Conservation (phyloP, 2,888 invertebrate genomes). For the Lasioglossum malachurum region DNA sequence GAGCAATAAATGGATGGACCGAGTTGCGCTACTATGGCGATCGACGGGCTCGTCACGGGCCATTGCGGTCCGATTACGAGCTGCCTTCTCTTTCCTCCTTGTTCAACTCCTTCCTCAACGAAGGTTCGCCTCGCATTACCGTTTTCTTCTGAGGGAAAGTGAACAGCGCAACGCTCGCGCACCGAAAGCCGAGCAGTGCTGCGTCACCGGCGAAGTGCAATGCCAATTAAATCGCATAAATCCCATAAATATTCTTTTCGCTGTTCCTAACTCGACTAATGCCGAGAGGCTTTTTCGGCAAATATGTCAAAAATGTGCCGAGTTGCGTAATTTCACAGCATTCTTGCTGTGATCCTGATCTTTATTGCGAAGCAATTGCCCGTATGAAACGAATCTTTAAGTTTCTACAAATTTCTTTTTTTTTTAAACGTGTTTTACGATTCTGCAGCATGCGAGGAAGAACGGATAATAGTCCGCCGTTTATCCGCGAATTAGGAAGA, state of each 20-base stretch:
- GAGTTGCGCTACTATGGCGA: constrained; percentile 48
- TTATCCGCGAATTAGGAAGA: neutral
- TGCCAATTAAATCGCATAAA: constrained; percentile 58
- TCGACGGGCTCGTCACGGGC: constrained; percentile 67
- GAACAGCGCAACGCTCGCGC: constrained; percentile 53
- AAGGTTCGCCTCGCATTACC: constrained; percentile 50
- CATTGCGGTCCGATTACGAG: constrained; percentile 68
- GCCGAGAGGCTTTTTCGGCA: neutral
- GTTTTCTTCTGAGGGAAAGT: constrained; percentile 70
- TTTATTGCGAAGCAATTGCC: neutral
- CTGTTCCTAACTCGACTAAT: neutral
- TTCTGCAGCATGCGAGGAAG: neutral
- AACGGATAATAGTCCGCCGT: neutral
- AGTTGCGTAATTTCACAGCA: neutral
- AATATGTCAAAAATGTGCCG: neutral
- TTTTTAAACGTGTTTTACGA: neutral
- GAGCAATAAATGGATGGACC: constrained; percentile 52
- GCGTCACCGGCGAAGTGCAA: constrained; percentile 38
- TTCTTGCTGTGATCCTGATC: neutral
- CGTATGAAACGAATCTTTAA: neutral
- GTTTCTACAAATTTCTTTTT: neutral
- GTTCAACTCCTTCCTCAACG: constrained; percentile 10
- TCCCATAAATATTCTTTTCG: constrained; percentile 28
- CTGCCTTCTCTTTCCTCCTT: constrained; percentile 34
- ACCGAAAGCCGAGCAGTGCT: constrained; percentile 25